These are phyloP conservation scores for Noctua fimbriata DNA, from an alignment of 2,888 invertebrate genomes.

Conservation along the genomic window DNA sequence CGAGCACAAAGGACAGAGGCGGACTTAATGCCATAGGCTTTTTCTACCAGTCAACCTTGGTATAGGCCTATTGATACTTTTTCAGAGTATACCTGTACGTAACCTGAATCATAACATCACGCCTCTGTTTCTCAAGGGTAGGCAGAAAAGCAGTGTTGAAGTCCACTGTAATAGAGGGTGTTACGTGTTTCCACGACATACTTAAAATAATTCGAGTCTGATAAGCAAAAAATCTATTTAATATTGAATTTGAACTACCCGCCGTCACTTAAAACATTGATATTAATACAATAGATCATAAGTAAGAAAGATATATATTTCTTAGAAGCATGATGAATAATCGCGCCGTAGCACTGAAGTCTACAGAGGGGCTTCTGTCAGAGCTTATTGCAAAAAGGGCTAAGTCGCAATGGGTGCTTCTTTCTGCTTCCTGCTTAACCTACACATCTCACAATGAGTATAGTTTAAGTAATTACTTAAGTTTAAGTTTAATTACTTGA, in stretches of 20 bases:
- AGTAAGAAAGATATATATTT: background rate
- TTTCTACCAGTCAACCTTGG: no score
- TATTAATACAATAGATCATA: constrained; percentile 23
- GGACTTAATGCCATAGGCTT: no score
- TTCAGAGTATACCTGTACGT: background rate
- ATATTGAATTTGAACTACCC: constrained; percentile 22
- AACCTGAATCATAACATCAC: constrained; percentile 4
- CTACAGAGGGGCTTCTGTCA: background rate
- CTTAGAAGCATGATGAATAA: background rate
- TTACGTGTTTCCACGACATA: background rate
- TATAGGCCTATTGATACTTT: background rate
- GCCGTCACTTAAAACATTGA: constrained; percentile 26
- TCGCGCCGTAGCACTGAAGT: background rate
- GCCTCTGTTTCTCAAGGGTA: background rate
- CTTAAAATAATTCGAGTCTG: background rate
- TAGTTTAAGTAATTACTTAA: no score
- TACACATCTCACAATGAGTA: no score
- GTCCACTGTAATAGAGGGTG: background rate
- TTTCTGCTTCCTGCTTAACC: background rate
- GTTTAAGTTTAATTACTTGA: no score
- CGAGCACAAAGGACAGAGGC: no score
- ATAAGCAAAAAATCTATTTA: background rate
- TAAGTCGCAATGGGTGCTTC: background rate
- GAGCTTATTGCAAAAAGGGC: background rate
- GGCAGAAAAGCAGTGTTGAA: constrained; percentile 2